Evolutionary conservation across 2,113 vertebrate species (phyloP), one percentile per base, ranked within the genome.

Genomic region (Zapornia atra): DNA sequence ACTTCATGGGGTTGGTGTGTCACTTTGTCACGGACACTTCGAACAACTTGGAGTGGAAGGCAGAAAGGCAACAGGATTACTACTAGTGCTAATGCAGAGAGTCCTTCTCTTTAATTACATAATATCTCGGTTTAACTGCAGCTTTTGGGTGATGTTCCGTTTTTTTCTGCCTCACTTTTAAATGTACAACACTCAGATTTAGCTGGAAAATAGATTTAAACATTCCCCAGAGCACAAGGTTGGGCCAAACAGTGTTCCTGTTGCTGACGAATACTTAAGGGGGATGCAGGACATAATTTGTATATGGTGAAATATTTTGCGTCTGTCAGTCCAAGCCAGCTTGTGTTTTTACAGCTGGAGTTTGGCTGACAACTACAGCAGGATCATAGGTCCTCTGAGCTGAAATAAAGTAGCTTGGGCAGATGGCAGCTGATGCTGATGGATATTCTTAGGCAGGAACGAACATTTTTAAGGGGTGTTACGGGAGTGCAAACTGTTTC

Each of bases 321-420:
- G 3, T 91, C 70, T n/a, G 15, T 54, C 50, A 31, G 36, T 56
- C 53, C 78, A 57, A 81, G 64, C 33, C 78, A 93, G 61, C 38
- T 88, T 79, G 72, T 96, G 82, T 97, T 97, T 96, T 94, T 82
- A 90, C 88, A 96, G 92, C 97, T 97, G 93, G 75, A 86, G 33
- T 79, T 88, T 69, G 63, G 65, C 88, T 90, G 71, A 81, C 59
- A 80, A 4, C 65, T 93, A 4, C 42, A 84, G 69, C n/a, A 72
- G 51, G 64, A 72, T 86, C 80, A 50, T 26, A 51, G 70, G 76
- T 53, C 53, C 78, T 91, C 85, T 53, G 69, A 92, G 71, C 83
- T 92, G 76, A 80, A 73, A 40, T 11, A 78, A 63, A 83, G 64
- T 75, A 76, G 71, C 42, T 60, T 59, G 71, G 46, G 60, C 94